These are phyloP conservation scores for Tetragonula clypearis DNA, from an alignment of 1,140 invertebrate species.

Conservation along the genomic window DNA sequence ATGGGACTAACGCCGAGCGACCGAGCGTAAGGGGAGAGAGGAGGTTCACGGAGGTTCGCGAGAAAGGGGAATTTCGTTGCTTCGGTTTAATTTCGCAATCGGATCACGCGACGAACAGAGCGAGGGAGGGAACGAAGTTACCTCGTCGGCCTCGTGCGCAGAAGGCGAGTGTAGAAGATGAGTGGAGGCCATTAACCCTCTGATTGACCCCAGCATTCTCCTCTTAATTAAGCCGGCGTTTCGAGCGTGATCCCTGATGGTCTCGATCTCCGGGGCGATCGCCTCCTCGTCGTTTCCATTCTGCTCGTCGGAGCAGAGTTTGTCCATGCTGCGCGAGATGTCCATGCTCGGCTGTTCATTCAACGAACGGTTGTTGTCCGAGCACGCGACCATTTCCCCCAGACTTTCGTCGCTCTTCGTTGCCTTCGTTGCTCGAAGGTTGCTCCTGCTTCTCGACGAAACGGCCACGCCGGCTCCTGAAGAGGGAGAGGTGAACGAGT, in stretches of 20 bases:
- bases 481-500: conserved; percentile 18
- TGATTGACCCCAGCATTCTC: conserved; percentile 79
- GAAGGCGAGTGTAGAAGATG: conserved; percentile 69
- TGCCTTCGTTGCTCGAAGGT: background rate
- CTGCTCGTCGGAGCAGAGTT: conserved; percentile 60
- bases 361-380: conserved; percentile 68
- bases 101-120: background rate
- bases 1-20: background rate
- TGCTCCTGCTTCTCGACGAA: background rate
- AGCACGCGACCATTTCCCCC: conserved; percentile 48
- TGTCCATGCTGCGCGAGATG: conserved; percentile 74
- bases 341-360: conserved; percentile 18
- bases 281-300: conserved; percentile 54
- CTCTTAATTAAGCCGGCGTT: conserved; percentile 74
- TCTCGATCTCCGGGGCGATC: background rate
- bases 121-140: conserved; percentile 38
- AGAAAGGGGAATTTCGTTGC: background rate
- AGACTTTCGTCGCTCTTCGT: background rate
- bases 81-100: background rate
- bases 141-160: conserved; percentile 75
- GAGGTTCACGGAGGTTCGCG: background rate
- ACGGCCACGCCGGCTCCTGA: background rate
- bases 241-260: conserved; percentile 51
- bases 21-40: background rate
- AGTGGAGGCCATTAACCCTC: conserved; percentile 78